These are phyloP conservation scores for Cephus sareptanus DNA, from an alignment of 2,888 invertebrate genomes.

Conservation along the genomic window DNA sequence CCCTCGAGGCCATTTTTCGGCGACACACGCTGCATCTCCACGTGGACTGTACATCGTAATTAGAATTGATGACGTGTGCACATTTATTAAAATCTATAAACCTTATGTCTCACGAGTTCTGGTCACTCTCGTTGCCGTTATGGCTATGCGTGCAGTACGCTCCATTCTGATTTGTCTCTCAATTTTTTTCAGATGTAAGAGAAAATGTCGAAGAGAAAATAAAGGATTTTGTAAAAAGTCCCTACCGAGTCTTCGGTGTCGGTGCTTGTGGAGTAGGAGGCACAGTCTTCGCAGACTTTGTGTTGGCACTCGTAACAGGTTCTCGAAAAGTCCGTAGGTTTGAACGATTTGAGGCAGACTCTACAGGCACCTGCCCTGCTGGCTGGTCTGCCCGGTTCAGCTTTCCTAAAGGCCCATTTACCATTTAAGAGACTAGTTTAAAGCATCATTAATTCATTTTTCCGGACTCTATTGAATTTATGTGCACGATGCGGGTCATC, in stretches of 20 bases:
- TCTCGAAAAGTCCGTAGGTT: slow-evolving; percentile 88
- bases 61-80: no score
- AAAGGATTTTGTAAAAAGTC: slow-evolving; percentile 28
- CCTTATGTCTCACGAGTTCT: no score
- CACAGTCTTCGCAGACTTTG: slow-evolving; percentile 92
- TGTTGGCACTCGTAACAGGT: slow-evolving; percentile 92
- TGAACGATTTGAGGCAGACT: slow-evolving; percentile 89
- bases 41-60: slow-evolving; percentile 69
- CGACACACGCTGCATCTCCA: slow-evolving; percentile 94
- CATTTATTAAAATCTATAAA: no score
- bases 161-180: no score
- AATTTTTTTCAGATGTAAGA: no score
- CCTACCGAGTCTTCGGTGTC: slow-evolving; percentile 85
- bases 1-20: slow-evolving; percentile 81
- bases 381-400: slow-evolving; percentile 79
- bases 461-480: no score
- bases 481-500: no score
- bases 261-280: slow-evolving; percentile 88
- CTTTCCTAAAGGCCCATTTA: slow-evolving; percentile 53
- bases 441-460: neutral
- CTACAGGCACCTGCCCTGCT: slow-evolving; percentile 83
- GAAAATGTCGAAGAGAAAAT: no score
- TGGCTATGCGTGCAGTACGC: no score
- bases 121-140: no score
- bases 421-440: neutral